phyloP scores from a whole-genome alignment of 2,888 invertebrate genomes.

The Zaprionus obscuricornis region DNA sequence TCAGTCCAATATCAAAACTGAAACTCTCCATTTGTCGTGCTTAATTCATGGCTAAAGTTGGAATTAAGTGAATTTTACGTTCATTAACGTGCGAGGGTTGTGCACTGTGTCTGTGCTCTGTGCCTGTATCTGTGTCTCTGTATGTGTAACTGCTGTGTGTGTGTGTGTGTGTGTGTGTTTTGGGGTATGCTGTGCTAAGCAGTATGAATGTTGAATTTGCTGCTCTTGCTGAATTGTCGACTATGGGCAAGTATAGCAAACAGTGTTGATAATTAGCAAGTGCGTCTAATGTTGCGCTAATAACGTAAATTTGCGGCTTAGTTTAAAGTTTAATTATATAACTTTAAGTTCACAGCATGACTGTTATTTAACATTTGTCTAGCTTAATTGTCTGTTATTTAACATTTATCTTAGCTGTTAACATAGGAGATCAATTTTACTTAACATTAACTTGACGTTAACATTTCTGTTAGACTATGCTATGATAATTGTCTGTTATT shows the following conservation, averaged over 20 bases:
- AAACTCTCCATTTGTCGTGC: slow-evolving; percentile 69
- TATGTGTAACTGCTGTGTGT: neutral
- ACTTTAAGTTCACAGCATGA: neutral
- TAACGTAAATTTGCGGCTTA: slow-evolving; percentile 71
- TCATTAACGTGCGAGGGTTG: slow-evolving; percentile 80
- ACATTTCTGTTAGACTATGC: too few relatives aligned
- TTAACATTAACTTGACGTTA: too few relatives aligned
- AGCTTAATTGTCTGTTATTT: too few relatives aligned
- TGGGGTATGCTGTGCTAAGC: neutral
- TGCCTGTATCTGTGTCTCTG: slow-evolving; percentile 1
- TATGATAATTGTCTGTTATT: too few relatives aligned
- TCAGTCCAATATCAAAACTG: too few relatives aligned
- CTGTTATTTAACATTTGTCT: too few relatives aligned
- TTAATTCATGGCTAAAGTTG: slow-evolving; percentile 82
- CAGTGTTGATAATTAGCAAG: slow-evolving; percentile 74
- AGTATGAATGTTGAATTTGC: too few relatives aligned
- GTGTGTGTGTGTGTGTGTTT: slow-evolving; percentile 2
- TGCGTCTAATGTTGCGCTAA: slow-evolving; percentile 72
- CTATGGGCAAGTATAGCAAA: slow-evolving; percentile 32
- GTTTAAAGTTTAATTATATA: slow-evolving; percentile 18
- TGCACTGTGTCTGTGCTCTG: slow-evolving; percentile 31
- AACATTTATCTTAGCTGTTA: too few relatives aligned
- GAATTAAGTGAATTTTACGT: slow-evolving; percentile 82
- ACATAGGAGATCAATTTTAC: too few relatives aligned
- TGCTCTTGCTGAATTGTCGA: too few relatives aligned